phyloP scores from a whole-genome alignment of 2,888 invertebrate genomes.

The Listrodromus nycthemerus region DNA sequence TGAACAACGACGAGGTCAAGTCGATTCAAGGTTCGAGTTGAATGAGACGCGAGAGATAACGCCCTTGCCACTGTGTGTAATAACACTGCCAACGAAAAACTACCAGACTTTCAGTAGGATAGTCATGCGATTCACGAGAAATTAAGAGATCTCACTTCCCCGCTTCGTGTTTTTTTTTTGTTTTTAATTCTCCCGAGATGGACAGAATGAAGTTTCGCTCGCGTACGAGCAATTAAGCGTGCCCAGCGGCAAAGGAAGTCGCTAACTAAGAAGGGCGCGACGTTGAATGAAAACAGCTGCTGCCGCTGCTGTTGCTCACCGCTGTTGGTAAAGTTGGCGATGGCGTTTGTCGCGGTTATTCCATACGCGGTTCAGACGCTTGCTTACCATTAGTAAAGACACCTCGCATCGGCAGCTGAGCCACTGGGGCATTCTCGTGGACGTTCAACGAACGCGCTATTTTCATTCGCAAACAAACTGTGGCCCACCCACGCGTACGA shows the following conservation, averaged over 20 bases:
- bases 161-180: background rate
- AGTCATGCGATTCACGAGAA: constrained; percentile 28
- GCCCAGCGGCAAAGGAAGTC: constrained; percentile 76
- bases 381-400: constrained; percentile 53
- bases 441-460: constrained; percentile 70
- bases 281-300: constrained; percentile 84
- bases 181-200: constrained; percentile 31
- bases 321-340: constrained; percentile 21
- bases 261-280: constrained; percentile 79
- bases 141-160: constrained; percentile 4
- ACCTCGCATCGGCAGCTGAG: background rate
- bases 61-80: background rate
- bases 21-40: constrained; percentile 60
- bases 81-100: constrained; percentile 3
- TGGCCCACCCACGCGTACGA: constrained; percentile 66
- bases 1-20: constrained; percentile 50
- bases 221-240: constrained; percentile 64
- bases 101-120: constrained; percentile 1
- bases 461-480: constrained; percentile 79
- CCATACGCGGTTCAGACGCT: constrained; percentile 46
- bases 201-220: constrained; percentile 20
- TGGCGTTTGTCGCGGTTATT: constrained; percentile 13
- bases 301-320: constrained; percentile 49
- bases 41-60: constrained; percentile 56
- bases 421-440: constrained; percentile 13